Conservation (phyloP, 1,140 invertebrate species). For the Drosophila truncata region DNA sequence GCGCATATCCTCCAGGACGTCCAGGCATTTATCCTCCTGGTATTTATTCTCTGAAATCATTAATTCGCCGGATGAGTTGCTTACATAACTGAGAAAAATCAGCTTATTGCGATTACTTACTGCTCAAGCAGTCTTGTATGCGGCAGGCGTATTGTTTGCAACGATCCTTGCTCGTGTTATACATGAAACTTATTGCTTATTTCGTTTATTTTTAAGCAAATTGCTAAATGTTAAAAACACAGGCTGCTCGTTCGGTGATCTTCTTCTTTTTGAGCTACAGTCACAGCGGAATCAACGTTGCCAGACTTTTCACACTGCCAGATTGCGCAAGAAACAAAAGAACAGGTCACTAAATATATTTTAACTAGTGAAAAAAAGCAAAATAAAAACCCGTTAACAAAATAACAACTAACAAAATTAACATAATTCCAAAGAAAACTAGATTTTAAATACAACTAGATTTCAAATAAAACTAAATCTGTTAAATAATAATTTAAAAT, state of each 20-base stretch:
- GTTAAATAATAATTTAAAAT: background rate
- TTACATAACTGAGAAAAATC: constrained; percentile 11
- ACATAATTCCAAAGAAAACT: background rate
- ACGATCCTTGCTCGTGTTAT: constrained; percentile 87
- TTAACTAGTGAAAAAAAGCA: background rate
- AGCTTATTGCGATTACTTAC: constrained; percentile 85
- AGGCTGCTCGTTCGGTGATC: background rate
- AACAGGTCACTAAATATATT: too few species aligned
- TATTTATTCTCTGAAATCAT: constrained; percentile 88
- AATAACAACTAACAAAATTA: constrained; percentile 3
- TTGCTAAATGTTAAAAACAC: constrained; percentile 18
- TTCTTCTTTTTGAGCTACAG: constrained; percentile 14
- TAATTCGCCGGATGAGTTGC: constrained; percentile 46
- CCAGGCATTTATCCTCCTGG: constrained; percentile 88
- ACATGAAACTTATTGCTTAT: constrained; percentile 48
- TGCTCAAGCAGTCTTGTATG: constrained; percentile 91
- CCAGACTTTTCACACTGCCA: constrained; percentile 35
- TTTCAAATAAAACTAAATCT: background rate
- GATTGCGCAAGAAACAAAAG: background rate
- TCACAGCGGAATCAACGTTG: background rate
- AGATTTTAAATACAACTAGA: background rate
- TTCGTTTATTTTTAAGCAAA: background rate
- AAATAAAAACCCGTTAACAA: constrained; percentile 11
- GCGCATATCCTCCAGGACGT: constrained; percentile 88
- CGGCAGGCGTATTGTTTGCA: constrained; percentile 91